phyloP scores from a whole-genome alignment of 2,113 vertebrate species.

The Illadopsis cleaveri region DNA sequence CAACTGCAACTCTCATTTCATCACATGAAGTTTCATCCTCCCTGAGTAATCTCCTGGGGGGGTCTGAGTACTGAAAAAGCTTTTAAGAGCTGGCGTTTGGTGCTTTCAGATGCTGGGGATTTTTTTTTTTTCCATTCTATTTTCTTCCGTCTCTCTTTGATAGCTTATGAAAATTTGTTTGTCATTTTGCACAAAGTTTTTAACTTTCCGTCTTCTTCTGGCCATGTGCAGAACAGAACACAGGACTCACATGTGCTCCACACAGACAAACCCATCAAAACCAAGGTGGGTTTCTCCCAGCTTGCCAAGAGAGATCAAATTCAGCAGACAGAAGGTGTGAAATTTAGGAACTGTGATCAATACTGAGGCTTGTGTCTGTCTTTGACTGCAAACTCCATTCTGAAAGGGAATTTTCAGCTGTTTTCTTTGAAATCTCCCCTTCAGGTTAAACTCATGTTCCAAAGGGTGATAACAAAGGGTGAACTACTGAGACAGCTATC shows the following conservation, averaged over 20 bases:
- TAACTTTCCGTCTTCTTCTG: background rate
- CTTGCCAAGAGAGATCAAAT: slow-evolving; percentile 14
- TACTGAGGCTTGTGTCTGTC: background rate
- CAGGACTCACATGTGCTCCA: background rate
- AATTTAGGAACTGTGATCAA: background rate
- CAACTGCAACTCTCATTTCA: slow-evolving; percentile 43
- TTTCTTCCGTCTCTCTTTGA: background rate
- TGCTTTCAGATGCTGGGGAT: background rate
- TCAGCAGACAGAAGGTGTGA: slow-evolving; percentile 31
- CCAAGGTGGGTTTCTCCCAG: background rate
- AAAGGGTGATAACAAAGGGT: background rate
- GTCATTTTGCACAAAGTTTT: background rate
- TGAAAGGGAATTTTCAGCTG: slow-evolving; percentile 13
- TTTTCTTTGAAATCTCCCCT: background rate
- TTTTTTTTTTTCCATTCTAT: background rate
- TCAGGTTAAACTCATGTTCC: background rate
- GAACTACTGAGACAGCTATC: background rate
- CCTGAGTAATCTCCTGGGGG: slow-evolving; percentile 63
- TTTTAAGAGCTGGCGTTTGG: slow-evolving; percentile 58
- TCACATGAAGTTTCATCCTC: slow-evolving; percentile 60
- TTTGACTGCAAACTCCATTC: background rate
- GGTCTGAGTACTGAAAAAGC: slow-evolving; percentile 54
- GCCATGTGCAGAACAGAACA: background rate
- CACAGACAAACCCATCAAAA: background rate
- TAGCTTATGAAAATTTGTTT: slow-evolving; percentile 32